Evolutionary conservation across 30 jellyfish, hydroid and myxozoan species (phyloP), one percentile per base, ranked within the genome.

Genomic region (Aurelia aurita): DNA sequence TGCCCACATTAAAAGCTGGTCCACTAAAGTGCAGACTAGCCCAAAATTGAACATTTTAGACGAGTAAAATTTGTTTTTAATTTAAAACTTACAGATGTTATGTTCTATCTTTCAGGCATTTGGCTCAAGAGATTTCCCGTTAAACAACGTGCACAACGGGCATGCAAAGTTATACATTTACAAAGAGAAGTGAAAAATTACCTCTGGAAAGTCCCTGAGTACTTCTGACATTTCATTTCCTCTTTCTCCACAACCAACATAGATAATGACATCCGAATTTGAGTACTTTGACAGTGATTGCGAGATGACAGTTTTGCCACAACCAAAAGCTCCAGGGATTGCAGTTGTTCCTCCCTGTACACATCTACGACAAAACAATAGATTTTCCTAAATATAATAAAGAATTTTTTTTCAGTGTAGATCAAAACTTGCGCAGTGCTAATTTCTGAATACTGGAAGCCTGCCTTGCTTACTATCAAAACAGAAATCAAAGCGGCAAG

Each of bases 331-430:
- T 44, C 99, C 99, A 9, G 99, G 99, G 39, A 95, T 95, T 31
- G 98, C 98, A n/a, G 99, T 95, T 39, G 99, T 95, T 47, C 99
- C 99, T 29, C 99, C 99, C 77, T 95, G 99, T 2, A 91, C 99
- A 79, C 99, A 95, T 16, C 99, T 95, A 32, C 10, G 51, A 39
- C 15, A 39, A 34, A 39, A 39, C 51, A 39, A 8, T 39, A 39
- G 2, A 39, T 1, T 39, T 39, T 39, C 51, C 1, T 39, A 39
- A n/a, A 6, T 7, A 8, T 8, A 8, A 39, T 9, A 39, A 39
- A 15, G 15, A 39, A 39, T 8, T 39, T 39, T 3, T 39, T 39
- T 39, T 4, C 1, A 39, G 51, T 6, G 51, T 4, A 39, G 51
- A 2, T 9, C 16, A 39, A 39, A 39, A 31, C 2, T 2, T 39